Conservation (phyloP, 2,888 invertebrate species). For the Drosophila anomalata region DNA sequence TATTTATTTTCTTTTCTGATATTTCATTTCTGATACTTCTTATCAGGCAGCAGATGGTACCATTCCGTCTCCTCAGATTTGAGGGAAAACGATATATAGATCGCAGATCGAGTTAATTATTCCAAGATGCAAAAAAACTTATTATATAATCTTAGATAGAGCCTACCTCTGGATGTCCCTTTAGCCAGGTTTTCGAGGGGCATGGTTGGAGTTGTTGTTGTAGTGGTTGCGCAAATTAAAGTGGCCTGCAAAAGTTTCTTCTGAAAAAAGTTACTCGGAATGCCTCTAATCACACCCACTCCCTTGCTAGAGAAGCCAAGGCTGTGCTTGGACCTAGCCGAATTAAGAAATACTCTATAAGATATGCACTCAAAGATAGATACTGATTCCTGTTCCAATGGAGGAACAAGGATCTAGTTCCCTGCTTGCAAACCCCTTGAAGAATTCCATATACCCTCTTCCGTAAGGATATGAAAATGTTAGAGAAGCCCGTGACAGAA, state of each 20-base stretch:
- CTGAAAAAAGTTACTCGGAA: slow-evolving; percentile 30
- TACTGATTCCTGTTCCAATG: too few relatives aligned
- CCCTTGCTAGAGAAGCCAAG: slow-evolving; percentile 8
- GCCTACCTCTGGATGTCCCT: too few relatives aligned
- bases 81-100: too few relatives aligned
- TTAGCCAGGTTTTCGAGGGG: background rate
- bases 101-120: too few relatives aligned
- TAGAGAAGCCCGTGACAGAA: slow-evolving; percentile 13
- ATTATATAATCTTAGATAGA: too few relatives aligned
- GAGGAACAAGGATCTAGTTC: too few relatives aligned
- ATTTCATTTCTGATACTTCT: slow-evolving; percentile 17
- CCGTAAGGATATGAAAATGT: too few relatives aligned
- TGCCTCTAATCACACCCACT: slow-evolving; percentile 43
- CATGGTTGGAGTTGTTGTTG: slow-evolving; percentile 5
- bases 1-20: slow-evolving; percentile 4
- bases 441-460: too few relatives aligned
- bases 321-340: background rate
- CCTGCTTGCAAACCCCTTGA: too few relatives aligned
- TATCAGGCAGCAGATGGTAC: slow-evolving; percentile 50
- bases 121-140: too few relatives aligned
- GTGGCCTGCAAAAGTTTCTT: slow-evolving; percentile 62
- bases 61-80: background rate
- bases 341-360: background rate
- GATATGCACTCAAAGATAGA: too few relatives aligned
- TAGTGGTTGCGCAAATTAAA: slow-evolving; percentile 60